A percentile compares a stretch with the other conserved stretches of the same genome.
These are phyloP conservation scores for Drosophila orena DNA, from an alignment of 1,140 invertebrate species.

Conservation along the genomic window DNA sequence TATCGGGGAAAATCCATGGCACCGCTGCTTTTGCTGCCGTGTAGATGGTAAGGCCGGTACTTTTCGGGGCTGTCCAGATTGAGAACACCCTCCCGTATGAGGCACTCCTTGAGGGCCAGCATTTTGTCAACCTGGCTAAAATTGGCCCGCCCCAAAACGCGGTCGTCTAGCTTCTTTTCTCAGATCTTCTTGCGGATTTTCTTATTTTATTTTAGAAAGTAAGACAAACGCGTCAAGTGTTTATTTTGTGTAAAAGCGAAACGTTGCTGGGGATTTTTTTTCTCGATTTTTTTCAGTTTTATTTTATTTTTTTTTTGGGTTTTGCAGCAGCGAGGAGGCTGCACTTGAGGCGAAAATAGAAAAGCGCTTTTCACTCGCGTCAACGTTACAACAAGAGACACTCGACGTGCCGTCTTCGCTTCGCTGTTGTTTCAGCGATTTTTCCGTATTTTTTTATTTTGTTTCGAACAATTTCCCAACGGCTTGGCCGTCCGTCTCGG, in stretches of 20 bases:
- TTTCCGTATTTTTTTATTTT: constrained; percentile 19
- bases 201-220: constrained; percentile 75
- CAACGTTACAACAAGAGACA: constrained; percentile 65
- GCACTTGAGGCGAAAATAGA: constrained; percentile 83
- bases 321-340: constrained; percentile 26
- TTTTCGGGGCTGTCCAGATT: constrained; percentile 66
- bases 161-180: constrained; percentile 32
- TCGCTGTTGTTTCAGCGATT: constrained; percentile 31
- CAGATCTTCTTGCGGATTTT: constrained; percentile 36
- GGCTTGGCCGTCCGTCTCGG: constrained; percentile 64
- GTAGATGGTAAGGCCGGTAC: constrained; percentile 53
- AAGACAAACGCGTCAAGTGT: constrained; percentile 66
- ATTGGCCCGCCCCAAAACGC: constrained; percentile 26
- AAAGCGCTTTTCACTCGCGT: constrained; percentile 76
- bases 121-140: constrained; percentile 46
- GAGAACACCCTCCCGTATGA: constrained; percentile 80
- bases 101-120: constrained; percentile 82
- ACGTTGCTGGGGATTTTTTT: constrained; percentile 14
- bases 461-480: constrained; percentile 46
- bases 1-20: constrained; percentile 72
- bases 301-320: constrained; percentile 23
- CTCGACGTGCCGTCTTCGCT: constrained; percentile 34
- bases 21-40: constrained; percentile 64
- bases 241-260: constrained; percentile 33
- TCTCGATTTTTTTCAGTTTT: neutral